A percentile compares a stretch with the other conserved stretches of the same genome.
Conservation (phyloP, 2,113 vertebrate genomes). For the Microtus pennsylvanicus region DNA sequence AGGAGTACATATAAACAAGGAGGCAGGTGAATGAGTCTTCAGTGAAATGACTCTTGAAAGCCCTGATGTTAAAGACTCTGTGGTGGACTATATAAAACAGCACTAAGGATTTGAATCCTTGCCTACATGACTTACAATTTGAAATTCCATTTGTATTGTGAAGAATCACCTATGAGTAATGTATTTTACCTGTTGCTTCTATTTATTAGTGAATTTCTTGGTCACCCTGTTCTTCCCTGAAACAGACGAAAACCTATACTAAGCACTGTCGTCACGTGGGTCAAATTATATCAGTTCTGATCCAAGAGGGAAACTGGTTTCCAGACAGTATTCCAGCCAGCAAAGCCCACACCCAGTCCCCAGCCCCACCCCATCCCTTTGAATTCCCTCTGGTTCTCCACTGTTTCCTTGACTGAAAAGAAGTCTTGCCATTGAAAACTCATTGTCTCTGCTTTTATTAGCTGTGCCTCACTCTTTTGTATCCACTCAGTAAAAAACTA, state of each 20-base stretch:
- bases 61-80: not conserved
- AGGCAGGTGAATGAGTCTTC: not conserved
- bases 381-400: not conserved
- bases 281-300: slow-evolving; percentile 17
- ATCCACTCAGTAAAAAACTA: slow-evolving; percentile 42
- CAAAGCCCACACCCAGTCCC: not conserved
- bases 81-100: not conserved
- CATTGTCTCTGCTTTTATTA: not conserved
- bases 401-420: not conserved
- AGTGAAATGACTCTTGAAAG: not conserved
- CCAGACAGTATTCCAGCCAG: not conserved
- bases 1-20: not conserved
- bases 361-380: not conserved
- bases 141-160: not conserved
- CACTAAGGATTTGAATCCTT: not conserved
- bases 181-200: not conserved
- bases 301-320: slow-evolving; percentile 8
- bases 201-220: not conserved
- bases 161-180: not conserved
- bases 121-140: not conserved
- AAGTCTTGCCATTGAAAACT: not conserved
- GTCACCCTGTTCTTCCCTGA: not conserved
- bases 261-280: not conserved
- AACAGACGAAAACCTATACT: not conserved
- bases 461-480: not conserved